Percentiles rank a stretch among this genome's conserved stretches.
Evolutionary conservation across 2,888 invertebrate genomes (phyloP).

Genomic region (Dorcus hopei): DNA sequence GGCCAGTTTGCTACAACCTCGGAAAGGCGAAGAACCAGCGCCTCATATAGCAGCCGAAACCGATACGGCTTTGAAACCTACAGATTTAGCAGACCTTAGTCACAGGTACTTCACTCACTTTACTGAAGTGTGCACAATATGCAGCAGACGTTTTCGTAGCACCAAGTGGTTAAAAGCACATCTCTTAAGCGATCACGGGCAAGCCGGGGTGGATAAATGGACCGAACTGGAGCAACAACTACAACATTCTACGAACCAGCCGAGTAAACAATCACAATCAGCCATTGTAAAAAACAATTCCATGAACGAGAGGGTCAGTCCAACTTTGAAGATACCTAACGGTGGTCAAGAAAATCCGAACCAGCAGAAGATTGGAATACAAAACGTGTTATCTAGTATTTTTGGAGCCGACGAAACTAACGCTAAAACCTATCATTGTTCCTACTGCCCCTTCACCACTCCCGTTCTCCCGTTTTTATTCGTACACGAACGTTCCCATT

Average conservation of each 20-base stretch:
- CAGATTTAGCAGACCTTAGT: conserved; percentile 57
- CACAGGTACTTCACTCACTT: conserved; percentile 65
- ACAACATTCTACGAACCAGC: conserved; percentile 41
- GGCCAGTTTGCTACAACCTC: conserved; percentile 46
- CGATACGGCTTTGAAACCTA: conserved; percentile 54
- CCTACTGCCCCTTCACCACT: conserved; percentile 85
- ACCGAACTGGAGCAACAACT: conserved; percentile 56
- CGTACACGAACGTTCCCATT: conserved; percentile 86
- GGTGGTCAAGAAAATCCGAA: conserved; percentile 42
- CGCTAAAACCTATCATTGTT: conserved; percentile 82
- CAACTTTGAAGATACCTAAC: conserved; percentile 59
- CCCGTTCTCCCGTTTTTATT: conserved; percentile 86
- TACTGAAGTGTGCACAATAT: conserved; percentile 79
- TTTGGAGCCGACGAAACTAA: conserved; percentile 53
- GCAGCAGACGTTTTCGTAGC: conserved; percentile 82
- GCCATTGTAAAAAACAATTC: conserved; percentile 26
- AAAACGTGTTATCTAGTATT: conserved; percentile 54
- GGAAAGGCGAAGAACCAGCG: conserved; percentile 47
- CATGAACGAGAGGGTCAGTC: conserved; percentile 43
- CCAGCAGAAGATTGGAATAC: conserved; percentile 47
- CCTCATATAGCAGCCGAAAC: conserved; percentile 35
- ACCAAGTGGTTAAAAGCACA: conserved; percentile 87
- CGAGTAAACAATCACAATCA: conserved; percentile 28
- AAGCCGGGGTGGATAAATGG: conserved; percentile 61
- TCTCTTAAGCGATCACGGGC: conserved; percentile 81